Conservation (phyloP, 2,113 vertebrate genomes). For the Petrocephalus zakoni region DNA sequence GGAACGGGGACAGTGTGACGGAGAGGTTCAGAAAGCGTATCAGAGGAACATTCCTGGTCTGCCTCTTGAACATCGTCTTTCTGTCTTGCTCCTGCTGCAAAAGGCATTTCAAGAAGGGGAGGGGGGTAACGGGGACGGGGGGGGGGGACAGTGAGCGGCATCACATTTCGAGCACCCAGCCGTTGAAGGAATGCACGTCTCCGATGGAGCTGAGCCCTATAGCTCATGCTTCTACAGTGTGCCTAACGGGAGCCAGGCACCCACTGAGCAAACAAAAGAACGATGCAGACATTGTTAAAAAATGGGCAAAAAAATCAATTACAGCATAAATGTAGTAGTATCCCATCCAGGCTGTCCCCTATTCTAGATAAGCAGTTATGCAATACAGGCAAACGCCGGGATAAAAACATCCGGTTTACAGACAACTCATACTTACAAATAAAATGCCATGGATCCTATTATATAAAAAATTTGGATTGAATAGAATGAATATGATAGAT, state of each 20-base stretch:
- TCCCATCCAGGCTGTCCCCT: not conserved
- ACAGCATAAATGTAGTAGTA: not conserved
- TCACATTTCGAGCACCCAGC: not conserved
- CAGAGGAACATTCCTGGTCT: conserved; percentile 56
- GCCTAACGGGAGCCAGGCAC: not conserved
- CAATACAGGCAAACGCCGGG: not conserved
- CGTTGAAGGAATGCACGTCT: not conserved
- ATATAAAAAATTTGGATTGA: not conserved
- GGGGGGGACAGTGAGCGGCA: not conserved
- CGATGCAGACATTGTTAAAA: too few species aligned
- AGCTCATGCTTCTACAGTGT: not conserved
- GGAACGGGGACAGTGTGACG: conserved; percentile 74
- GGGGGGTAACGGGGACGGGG: not conserved
- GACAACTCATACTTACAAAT: not conserved
- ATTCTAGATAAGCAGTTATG: not conserved
- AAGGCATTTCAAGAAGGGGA: conserved; percentile 17
- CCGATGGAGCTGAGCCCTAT: not conserved
- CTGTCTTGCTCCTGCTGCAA: conserved; percentile 52
- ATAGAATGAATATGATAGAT: not conserved
- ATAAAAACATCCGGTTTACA: not conserved
- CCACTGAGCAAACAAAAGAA: too few species aligned
- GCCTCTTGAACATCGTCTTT: conserved; percentile 52
- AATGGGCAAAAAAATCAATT: too few species aligned
- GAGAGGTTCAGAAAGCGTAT: conserved; percentile 71
- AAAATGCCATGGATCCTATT: not conserved